Base-by-base conservation (phyloP, 2,888 invertebrate genomes). In the Darwinula stevensoni region DNA sequence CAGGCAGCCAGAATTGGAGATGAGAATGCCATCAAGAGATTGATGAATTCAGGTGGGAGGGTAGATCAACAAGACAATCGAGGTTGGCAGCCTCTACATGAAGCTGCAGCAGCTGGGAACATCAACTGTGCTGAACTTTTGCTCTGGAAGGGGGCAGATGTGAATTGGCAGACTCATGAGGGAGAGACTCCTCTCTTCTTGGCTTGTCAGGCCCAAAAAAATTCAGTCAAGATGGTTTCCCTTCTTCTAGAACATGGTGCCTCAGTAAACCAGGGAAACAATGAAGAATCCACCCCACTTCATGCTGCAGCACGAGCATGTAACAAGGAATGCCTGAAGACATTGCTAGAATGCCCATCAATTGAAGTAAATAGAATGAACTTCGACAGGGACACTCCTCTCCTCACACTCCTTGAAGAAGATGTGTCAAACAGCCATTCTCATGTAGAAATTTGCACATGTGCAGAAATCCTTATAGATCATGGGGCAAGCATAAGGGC, bases 21-120 rank as follows among this genome's bases (percentile, higher is more conserved):
- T 6, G 6, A 6, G 6, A 6, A 18, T 6, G 6, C n/a, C 6
- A 6, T 18, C 22, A 18, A 18, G n/a, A n/a, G 6, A 6, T 18
- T 18, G 22, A 9, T 18, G 22, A n/a, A n/a, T 6, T 6, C 6
- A 18, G 49, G 47, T 11, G 40, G 42, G 17, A 43, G 48, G 11
- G 44, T 48, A 16, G 50, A 51, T 44, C 48, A 47, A 4, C 39
- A 41, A 35, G 52, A 52, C 37, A 52, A 51, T 37, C 38, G 50
- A 32, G 52, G 53, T 2, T 53, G 51, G 51, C 41, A 43, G 18
- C 45, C 51, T n/a, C 31, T 49, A 6, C 52, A 52, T 41, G 51
- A 51, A 36, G 50, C 50, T 13, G 47, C 47, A 6, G 22, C 22
- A n/a, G n/a, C 6, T 18, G 22, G n/a, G 6, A 6, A n/a, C n/a